These are phyloP conservation scores for Neogobius melanostomus DNA, from an alignment of 2,113 vertebrate species.

Conservation along the genomic window DNA sequence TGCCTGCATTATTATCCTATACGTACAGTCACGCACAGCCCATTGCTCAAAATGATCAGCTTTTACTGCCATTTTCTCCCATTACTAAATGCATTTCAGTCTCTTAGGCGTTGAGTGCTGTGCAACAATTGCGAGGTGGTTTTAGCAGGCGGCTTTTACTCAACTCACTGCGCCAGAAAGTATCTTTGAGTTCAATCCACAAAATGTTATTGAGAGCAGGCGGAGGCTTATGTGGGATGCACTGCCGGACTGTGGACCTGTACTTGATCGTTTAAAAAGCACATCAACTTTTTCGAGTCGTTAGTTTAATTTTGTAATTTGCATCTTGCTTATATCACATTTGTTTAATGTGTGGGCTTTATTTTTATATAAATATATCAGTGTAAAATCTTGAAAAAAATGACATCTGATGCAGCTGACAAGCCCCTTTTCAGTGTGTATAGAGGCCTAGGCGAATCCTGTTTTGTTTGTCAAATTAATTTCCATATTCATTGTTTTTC, in stretches of 20 bases:
- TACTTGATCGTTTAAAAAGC: not conserved
- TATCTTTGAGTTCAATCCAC: not conserved
- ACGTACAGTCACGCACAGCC: not conserved
- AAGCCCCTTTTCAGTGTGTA: not conserved
- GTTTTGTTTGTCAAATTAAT: slow-evolving; percentile 25
- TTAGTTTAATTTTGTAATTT: not conserved
- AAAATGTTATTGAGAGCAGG: not conserved
- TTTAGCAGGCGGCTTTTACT: not conserved
- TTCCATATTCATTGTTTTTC: slow-evolving; percentile 20
- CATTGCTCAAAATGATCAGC: not conserved
- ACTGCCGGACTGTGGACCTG: not conserved
- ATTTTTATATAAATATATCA: not conserved
- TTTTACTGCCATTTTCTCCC: not conserved
- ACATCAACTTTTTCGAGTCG: no score
- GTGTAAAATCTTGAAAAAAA: not conserved
- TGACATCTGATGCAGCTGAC: not conserved
- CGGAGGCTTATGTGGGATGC: not conserved
- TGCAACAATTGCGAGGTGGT: not conserved
- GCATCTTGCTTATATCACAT: not conserved
- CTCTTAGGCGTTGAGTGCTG: not conserved
- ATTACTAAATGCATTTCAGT: not conserved
- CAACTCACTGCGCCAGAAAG: not conserved
- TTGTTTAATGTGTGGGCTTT: not conserved
- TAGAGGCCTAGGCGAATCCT: not conserved
- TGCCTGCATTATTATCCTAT: slow-evolving; percentile 18